phyloP scores from a whole-genome alignment of 2,888 invertebrate species.

The Suillia variegata region DNA sequence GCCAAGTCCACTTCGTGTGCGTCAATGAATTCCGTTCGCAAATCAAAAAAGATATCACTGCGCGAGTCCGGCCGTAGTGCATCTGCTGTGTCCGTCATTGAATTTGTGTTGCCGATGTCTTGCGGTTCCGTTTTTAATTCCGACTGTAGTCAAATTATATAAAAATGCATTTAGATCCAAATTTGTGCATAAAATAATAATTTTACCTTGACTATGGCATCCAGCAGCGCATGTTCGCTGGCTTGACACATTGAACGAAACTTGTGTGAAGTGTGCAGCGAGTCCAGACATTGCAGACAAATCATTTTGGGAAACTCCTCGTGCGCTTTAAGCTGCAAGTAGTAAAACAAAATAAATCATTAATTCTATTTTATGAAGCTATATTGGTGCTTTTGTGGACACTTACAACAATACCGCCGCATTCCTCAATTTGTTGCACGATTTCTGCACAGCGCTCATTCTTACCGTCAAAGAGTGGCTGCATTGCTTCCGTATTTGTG shows the following conservation, averaged over 20 bases:
- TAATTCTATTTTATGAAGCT: not conserved
- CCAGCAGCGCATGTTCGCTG: slow-evolving; percentile 50
- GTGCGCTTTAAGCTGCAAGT: slow-evolving; percentile 44
- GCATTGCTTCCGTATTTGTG: slow-evolving; percentile 35
- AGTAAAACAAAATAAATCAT: slow-evolving; percentile 5
- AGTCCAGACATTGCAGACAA: slow-evolving; percentile 48
- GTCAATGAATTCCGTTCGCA: slow-evolving; percentile 47
- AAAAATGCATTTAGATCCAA: too few relatives aligned
- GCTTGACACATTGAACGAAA: slow-evolving; percentile 54
- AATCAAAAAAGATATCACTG: slow-evolving; percentile 34
- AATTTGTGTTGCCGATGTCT: slow-evolving; percentile 31
- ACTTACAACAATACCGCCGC: slow-evolving; percentile 53
- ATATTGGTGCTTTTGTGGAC: not conserved
- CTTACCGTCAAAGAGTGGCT: slow-evolving; percentile 43
- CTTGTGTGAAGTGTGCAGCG: slow-evolving; percentile 45
- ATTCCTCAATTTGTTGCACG: slow-evolving; percentile 51
- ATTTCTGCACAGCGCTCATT: slow-evolving; percentile 40
- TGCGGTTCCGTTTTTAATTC: slow-evolving; percentile 47
- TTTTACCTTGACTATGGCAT: slow-evolving; percentile 47
- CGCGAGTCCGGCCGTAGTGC: not conserved
- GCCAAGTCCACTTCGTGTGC: slow-evolving; percentile 45
- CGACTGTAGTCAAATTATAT: slow-evolving; percentile 31
- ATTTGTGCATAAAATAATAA: too few relatives aligned
- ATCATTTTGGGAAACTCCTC: slow-evolving; percentile 54
- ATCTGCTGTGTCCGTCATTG: too few relatives aligned